Evolutionary conservation across 2,113 vertebrate genomes (phyloP).

Genomic region (Oplegnathus fasciatus): DNA sequence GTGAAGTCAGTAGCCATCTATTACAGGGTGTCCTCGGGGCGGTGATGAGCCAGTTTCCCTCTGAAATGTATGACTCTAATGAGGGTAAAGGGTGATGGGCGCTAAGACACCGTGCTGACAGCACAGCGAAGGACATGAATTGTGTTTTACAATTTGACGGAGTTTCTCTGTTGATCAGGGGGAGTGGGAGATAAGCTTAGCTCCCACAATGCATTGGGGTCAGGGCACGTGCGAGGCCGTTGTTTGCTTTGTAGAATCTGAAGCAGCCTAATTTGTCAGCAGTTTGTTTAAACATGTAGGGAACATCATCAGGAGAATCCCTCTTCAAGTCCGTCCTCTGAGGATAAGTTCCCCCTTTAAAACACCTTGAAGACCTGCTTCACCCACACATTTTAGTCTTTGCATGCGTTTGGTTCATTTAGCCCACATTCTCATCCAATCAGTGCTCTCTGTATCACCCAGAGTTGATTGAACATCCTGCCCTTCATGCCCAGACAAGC

Average conservation of each 20-base stretch:
- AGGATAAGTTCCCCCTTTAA: conserved; percentile 40
- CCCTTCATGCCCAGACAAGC: conserved; percentile 30
- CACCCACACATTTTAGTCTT: conserved; percentile 56
- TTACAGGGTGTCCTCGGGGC: conserved; percentile 30
- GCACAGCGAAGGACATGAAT: conserved; percentile 30
- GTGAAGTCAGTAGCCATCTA: conserved; percentile 38
- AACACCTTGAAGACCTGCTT: conserved; percentile 79
- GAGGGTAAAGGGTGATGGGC: conserved; percentile 34
- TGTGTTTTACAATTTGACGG: conserved; percentile 74
- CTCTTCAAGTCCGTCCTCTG: conserved; percentile 45
- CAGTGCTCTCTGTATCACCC: conserved; percentile 26
- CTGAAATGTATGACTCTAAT: conserved; percentile 54
- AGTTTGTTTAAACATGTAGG: conserved; percentile 65
- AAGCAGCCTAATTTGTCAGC: conserved; percentile 73
- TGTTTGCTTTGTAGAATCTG: conserved; percentile 65
- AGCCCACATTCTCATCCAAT: conserved; percentile 31
- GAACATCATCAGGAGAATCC: conserved; percentile 40
- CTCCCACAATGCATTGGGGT: conserved; percentile 71
- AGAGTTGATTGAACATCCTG: conserved; percentile 39
- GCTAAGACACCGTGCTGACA: conserved; percentile 26
- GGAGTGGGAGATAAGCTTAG: conserved; percentile 58
- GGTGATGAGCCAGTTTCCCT: conserved; percentile 31
- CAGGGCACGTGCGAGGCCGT: conserved; percentile 71
- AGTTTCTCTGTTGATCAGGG: conserved; percentile 60
- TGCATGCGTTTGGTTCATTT: conserved; percentile 58